Evolutionary conservation across 2,888 invertebrate species (phyloP).

Genomic region (Acrobasis consociella): DNA sequence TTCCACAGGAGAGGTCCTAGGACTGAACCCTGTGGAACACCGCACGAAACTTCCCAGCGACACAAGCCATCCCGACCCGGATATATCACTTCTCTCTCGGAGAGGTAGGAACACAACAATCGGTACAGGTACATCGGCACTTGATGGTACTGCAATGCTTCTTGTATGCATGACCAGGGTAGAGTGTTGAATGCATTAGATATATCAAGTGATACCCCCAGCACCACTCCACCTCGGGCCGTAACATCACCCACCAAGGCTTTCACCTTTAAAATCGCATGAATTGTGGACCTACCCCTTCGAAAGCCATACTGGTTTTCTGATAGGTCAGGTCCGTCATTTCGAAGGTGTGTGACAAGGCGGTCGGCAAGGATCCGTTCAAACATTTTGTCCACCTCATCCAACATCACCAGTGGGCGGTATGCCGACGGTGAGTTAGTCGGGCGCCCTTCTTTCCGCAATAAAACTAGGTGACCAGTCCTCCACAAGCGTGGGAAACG

Average conservation of each 20-base stretch:
- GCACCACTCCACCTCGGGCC: background rate
- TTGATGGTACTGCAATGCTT: conserved; percentile 31
- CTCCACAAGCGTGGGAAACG: background rate
- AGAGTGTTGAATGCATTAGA: conserved; percentile 35
- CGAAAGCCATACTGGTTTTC: conserved; percentile 24
- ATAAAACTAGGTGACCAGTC: background rate
- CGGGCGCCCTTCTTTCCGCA: conserved; percentile 1
- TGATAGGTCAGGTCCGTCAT: conserved; percentile 7
- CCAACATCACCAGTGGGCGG: conserved; percentile 22
- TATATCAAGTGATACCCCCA: conserved; percentile 8
- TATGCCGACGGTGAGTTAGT: background rate
- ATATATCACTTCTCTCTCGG: background rate
- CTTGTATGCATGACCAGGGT: conserved; percentile 34
- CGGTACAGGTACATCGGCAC: conserved; percentile 31
- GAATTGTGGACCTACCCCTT: conserved; percentile 20
- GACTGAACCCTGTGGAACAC: conserved; percentile 4
- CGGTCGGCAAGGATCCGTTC: conserved; percentile 25
- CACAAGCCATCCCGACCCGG: background rate
- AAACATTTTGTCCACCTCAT: conserved; percentile 25
- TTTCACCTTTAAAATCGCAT: conserved; percentile 15
- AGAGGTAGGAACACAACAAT: conserved; percentile 26
- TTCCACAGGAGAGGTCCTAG: background rate
- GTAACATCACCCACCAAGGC: background rate
- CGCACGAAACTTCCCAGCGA: background rate
- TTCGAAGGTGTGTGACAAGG: conserved; percentile 9